Evolutionary conservation across 2,888 invertebrate species (phyloP), one percentile per base, ranked within the genome.

Genomic region (Colletes collaris): DNA sequence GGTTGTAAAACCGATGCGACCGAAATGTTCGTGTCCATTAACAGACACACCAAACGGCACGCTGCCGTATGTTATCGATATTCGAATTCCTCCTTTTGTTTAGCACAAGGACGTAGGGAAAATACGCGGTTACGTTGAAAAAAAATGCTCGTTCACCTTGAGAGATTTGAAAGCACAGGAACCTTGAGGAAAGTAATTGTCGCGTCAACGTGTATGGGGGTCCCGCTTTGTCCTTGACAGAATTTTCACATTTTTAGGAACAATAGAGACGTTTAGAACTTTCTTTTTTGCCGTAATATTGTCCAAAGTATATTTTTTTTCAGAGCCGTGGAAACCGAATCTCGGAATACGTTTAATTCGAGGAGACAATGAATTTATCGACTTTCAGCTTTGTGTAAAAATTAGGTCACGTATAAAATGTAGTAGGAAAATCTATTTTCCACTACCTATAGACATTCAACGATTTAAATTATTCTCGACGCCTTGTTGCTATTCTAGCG

Each of bases 21-120:
- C 50, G 52, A 16, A 71, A 63, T 37, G 73, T 27, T 65, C 60
- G 27, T 60, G 37, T 65, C 73, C 73, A 72, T 76, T 76, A 77
- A 78, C 64, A 8, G 16, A n/a, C 60, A 49, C 53, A 76, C 65
- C 52, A 44, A 53, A 50, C 55, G 19, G 7, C 35, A 40, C 50
- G 16, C 49, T 16, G 69, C n/a, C 59, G 37, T 49, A n/a, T 13
- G 52, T 64, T 69, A 68, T 78, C 68, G 77, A 76, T 68, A 69
- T 59, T 53, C 60, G 44, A 55, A 53, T 44, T 67, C 35, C 44
- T 62, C 44, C 58, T 50, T 68, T 76, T 76, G 77, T 78, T 60
- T 55, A 3, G 6, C 13, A 44, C 19, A 16, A 53, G 60, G 55
- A 63, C 46, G 10, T 49, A 60, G 53, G 50, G 16, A 44, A 67